phyloP scores from a whole-genome alignment of 2,113 vertebrate genomes.

The Eonycteris spelaea region DNA sequence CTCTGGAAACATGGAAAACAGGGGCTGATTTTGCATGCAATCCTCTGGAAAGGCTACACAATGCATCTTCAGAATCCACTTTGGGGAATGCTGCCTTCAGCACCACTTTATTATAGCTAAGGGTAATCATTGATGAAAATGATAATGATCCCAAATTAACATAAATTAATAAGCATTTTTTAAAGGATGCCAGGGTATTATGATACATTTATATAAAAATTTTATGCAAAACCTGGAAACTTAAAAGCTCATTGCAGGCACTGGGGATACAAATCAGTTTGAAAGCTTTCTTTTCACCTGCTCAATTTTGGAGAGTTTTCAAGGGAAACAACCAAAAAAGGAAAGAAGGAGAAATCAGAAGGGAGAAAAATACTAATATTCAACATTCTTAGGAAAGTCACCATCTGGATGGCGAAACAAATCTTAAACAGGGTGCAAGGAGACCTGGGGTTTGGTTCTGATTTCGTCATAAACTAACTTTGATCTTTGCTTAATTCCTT shows the following conservation, averaged over 20 bases:
- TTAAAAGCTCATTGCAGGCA: not conserved
- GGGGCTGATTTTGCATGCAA: not conserved
- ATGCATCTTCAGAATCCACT: not conserved
- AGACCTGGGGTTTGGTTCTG: not conserved
- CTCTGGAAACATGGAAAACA: not conserved
- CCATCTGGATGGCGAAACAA: not conserved
- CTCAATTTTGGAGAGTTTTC: not conserved
- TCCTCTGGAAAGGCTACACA: not conserved
- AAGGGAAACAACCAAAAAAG: not conserved
- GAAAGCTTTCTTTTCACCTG: not conserved
- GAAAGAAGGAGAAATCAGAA: not conserved
- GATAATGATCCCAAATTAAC: conserved; percentile 16
- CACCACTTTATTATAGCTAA: not conserved
- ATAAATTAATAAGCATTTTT: conserved; percentile 46
- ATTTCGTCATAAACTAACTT: not conserved
- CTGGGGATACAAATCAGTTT: not conserved
- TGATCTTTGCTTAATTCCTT: not conserved
- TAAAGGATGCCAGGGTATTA: not conserved
- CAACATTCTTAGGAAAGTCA: not conserved
- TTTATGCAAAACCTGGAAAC: conserved; percentile 10
- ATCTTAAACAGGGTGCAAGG: not conserved
- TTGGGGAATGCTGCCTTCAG: not conserved
- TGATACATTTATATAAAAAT: conserved; percentile 24
- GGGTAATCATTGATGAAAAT: not conserved
- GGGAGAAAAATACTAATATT: not conserved